Evolutionary conservation across 2,113 vertebrate genomes (phyloP), one percentile per base, ranked within the genome.

Genomic region (Cryptoleucopteryx plumbea): DNA sequence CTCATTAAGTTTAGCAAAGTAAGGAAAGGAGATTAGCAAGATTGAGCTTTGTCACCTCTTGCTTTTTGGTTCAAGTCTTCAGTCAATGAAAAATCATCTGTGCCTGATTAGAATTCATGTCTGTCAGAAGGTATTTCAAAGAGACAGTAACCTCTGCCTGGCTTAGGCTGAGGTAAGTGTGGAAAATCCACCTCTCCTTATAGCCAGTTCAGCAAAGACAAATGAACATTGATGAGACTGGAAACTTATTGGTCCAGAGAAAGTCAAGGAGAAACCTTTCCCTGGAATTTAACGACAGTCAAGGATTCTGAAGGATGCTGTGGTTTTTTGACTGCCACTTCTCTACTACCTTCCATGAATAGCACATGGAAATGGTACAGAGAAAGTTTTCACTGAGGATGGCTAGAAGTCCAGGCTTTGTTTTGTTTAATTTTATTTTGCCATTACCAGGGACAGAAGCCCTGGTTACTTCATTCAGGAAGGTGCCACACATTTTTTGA

Each of bases 1-100:
- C 77, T 86, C 68, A 90, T 93, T 78, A 92, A 74, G 14, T 92
- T 94, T 59, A 74, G 63, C 52, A 79, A 90, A 86, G 65, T 52
- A 19, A 78, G 48, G 47, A 65, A 90, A 91, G 40, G n/a, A 90
- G 59, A 95, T 95, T 83, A 88, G 50, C 29, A 82, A 93, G 48
- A 82, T 11, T 92, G 96, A 96, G 68, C 61, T 92, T 84, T 86
- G 65, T 67, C 86, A 61, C 65, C 88, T 86, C 86, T 84, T 9
- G 2, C 26, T 79, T 90, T 90, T 86, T 62, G 15, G 56, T 94
- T 95, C 72, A 71, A 67, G 45, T 52, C 82, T 81, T 81, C 63
- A 84, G 23, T 84, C 72, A 93, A 92, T 78, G 59, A 93, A 95
- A 88, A 94, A 93, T 92, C 50, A 95, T 93, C 68, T 82, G 16